These are phyloP conservation scores for Molorchus minor DNA, from an alignment of 2,888 invertebrate species.

Conservation along the genomic window DNA sequence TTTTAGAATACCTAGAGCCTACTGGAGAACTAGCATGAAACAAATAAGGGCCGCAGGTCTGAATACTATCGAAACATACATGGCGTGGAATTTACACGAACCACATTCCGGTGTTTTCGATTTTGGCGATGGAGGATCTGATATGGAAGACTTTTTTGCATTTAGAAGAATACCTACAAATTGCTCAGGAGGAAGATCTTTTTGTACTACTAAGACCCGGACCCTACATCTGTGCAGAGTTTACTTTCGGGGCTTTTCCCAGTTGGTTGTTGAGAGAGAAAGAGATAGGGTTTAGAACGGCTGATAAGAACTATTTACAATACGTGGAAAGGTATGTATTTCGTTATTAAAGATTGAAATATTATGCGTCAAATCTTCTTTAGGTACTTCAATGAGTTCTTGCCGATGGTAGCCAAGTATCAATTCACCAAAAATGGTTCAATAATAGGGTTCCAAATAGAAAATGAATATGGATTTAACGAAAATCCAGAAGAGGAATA, in stretches of 20 bases:
- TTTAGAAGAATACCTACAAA: constrained; percentile 72
- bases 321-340: constrained; percentile 56
- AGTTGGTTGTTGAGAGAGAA: constrained; percentile 57
- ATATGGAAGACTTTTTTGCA: constrained; percentile 66
- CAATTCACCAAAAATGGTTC: constrained; percentile 81
- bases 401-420: constrained; percentile 31
- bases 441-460: constrained; percentile 86
- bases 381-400: neutral
- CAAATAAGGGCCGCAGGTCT: constrained; percentile 84
- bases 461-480: constrained; percentile 64
- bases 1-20: constrained; percentile 79
- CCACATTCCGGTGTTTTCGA: constrained; percentile 76
- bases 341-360: neutral
- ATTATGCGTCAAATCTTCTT: neutral
- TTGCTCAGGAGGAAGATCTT: constrained; percentile 80
- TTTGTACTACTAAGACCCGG: constrained; percentile 85
- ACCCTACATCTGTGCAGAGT: constrained; percentile 92
- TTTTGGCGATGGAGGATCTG: constrained; percentile 67
- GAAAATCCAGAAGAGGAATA: neutral
- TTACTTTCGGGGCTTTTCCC: constrained; percentile 69
- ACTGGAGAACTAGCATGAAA: constrained; percentile 81
- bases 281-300: constrained; percentile 39
- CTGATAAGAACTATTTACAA: constrained; percentile 57
- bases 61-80: constrained; percentile 84
- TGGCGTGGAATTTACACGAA: constrained; percentile 91